These are phyloP conservation scores for Orchestia grillus DNA, from an alignment of 1,140 invertebrate species.

Conservation along the genomic window DNA sequence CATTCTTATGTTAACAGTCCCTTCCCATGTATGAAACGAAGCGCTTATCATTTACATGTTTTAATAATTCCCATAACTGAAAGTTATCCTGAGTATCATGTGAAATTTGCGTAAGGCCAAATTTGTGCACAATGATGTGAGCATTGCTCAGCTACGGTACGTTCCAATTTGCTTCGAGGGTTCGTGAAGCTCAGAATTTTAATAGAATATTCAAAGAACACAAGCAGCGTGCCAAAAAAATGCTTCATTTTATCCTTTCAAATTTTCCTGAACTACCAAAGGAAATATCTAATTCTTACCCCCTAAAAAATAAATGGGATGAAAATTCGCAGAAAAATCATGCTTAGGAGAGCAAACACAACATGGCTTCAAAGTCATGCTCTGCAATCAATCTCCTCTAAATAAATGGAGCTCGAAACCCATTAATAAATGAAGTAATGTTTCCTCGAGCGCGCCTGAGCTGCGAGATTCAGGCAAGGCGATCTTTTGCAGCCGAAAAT, in stretches of 20 bases:
- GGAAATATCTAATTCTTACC: not conserved
- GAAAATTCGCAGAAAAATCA: not conserved
- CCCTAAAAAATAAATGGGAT: not conserved
- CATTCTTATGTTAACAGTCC: no score
- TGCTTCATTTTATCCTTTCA: not conserved
- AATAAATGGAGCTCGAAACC: not conserved
- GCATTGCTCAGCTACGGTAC: no score
- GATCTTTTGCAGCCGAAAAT: not conserved
- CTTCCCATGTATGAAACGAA: no score
- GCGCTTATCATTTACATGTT: no score
- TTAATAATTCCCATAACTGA: no score
- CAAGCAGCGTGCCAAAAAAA: not conserved
- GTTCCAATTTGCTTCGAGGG: no score
- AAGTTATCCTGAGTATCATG: no score
- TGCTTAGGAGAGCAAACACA: not conserved
- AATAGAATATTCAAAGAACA: no score
- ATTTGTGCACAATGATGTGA: no score
- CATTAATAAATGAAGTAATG: not conserved
- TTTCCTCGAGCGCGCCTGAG: not conserved
- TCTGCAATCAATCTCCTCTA: not conserved
- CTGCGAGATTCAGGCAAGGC: not conserved
- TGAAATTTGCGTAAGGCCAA: no score
- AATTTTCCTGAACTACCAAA: not conserved
- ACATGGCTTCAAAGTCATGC: not conserved
- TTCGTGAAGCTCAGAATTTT: no score